Evolutionary conservation across 1,140 invertebrate genomes (phyloP).

Genomic region (Triops longicaudatus): DNA sequence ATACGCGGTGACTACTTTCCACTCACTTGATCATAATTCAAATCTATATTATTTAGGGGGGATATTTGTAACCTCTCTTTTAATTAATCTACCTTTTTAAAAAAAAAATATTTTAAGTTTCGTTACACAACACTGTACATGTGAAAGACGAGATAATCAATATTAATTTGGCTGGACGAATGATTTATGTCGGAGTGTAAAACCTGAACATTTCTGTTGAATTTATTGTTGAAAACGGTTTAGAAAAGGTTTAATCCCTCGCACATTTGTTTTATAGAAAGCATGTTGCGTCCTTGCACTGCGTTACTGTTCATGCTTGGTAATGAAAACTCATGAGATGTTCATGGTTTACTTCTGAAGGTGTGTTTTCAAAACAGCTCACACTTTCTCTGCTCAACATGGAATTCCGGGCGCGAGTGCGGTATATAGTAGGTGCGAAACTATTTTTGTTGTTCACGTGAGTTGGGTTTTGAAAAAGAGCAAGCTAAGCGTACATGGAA

Average conservation of each 20-base stretch:
- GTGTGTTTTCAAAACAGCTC: not conserved
- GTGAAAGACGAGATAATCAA: slow-evolving; percentile 12
- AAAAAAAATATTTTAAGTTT: not conserved
- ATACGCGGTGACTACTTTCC: slow-evolving; percentile 14
- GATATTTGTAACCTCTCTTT: not conserved
- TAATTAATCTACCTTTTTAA: not conserved
- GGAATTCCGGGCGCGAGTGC: not conserved
- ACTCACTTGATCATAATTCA: slow-evolving; percentile 5
- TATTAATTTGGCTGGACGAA: not conserved
- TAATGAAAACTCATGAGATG: not conserved
- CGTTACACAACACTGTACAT: not conserved
- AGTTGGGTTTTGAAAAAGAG: not conserved
- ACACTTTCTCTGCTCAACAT: slow-evolving; percentile 15
- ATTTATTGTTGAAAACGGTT: not conserved
- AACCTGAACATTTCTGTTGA: not conserved
- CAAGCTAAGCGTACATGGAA: not conserved
- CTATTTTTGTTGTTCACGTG: not conserved
- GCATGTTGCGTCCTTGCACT: not conserved
- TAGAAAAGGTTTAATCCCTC: not conserved
- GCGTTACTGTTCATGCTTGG: not conserved
- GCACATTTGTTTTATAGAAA: not conserved
- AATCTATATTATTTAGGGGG: slow-evolving; percentile 5
- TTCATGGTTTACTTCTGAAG: not conserved
- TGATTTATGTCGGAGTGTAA: not conserved
- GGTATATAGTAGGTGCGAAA: not conserved